phyloP scores from a whole-genome alignment of 2,888 invertebrate genomes.

The Oeneis ivallda region DNA sequence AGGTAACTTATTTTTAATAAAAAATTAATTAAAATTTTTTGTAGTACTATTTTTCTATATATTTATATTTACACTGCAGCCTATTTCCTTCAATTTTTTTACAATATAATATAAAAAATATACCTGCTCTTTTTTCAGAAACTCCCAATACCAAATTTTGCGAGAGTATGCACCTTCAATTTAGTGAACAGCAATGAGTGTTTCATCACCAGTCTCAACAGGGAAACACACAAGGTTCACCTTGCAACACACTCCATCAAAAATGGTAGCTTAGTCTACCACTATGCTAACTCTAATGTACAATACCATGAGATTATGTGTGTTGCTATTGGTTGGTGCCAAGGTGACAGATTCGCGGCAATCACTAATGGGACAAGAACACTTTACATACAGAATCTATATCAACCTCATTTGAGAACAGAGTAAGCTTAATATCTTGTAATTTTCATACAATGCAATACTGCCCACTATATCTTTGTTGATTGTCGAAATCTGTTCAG shows the following conservation, averaged over 20 bases:
- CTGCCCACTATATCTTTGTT: no score
- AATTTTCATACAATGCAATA: neutral
- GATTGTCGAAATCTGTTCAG: no score
- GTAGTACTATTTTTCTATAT: no score
- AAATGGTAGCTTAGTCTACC: conserved; percentile 54
- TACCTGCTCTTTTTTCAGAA: conserved; percentile 51
- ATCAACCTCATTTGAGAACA: conserved; percentile 55
- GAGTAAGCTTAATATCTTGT: conserved; percentile 48
- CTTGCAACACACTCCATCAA: conserved; percentile 57
- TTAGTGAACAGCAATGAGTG: conserved; percentile 64
- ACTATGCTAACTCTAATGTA: conserved; percentile 45
- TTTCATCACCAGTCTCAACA: conserved; percentile 52
- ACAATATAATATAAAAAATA: neutral
- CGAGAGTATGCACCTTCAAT: conserved; percentile 63
- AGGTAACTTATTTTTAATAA: no score
- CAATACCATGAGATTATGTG: conserved; percentile 51
- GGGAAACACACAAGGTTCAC: conserved; percentile 39
- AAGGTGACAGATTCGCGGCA: conserved; percentile 67
- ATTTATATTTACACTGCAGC: no score
- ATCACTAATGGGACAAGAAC: conserved; percentile 64
- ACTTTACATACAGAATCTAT: conserved; percentile 65
- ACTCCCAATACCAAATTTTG: conserved; percentile 51
- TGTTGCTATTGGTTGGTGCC: conserved; percentile 66
- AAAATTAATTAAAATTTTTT: no score
- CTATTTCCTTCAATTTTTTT: no score